Conservation (phyloP, 2,113 vertebrate genomes). For the Brevimyrus niger region DNA sequence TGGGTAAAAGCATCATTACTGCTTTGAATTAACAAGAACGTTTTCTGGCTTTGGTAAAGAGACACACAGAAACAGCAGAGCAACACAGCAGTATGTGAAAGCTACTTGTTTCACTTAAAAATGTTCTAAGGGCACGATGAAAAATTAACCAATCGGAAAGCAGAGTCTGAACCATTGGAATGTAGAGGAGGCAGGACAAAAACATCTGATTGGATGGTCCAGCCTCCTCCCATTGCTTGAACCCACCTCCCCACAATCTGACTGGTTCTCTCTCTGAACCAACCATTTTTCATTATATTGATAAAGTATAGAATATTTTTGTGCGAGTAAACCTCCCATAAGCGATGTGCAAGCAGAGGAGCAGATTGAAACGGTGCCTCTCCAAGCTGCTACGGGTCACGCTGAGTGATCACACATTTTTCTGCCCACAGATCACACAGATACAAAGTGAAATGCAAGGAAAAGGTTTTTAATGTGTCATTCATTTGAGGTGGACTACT, state of each 20-base stretch:
- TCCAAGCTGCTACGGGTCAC: background rate
- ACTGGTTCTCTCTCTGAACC: too few species aligned
- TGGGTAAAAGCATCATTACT: background rate
- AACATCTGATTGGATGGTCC: too few species aligned
- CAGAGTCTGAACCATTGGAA: too few species aligned
- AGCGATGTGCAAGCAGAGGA: background rate
- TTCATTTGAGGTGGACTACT: background rate
- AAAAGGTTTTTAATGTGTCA: background rate
- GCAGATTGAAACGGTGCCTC: background rate
- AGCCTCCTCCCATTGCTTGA: too few species aligned
- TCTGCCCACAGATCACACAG: background rate
- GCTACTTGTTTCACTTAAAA: too few species aligned
- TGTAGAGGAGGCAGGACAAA: too few species aligned
- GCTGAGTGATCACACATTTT: background rate
- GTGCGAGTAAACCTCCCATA: too few species aligned
- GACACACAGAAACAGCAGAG: background rate
- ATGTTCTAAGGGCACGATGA: too few species aligned
- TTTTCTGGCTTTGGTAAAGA: background rate
- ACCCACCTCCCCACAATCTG: too few species aligned
- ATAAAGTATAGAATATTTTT: too few species aligned
- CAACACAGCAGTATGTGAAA: background rate
- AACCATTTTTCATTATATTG: too few species aligned
- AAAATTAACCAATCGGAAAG: too few species aligned
- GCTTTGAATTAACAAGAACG: background rate
- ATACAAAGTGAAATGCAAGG: background rate